Percentiles rank a stretch among this genome's conserved stretches.
These are phyloP conservation scores for Julus scanicus DNA, from an alignment of 2,888 invertebrate species.

Conservation along the genomic window DNA sequence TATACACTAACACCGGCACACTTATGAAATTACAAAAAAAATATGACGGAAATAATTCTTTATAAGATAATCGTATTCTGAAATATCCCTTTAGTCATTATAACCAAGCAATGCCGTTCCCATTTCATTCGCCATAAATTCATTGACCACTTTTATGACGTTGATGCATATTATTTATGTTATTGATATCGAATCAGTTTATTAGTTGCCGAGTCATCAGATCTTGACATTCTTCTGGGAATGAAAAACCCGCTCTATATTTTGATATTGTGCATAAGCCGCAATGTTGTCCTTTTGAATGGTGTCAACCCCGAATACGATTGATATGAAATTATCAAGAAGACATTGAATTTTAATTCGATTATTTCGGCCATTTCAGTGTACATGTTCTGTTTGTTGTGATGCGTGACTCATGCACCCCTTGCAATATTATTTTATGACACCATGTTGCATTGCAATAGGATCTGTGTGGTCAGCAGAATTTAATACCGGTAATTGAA, in stretches of 20 bases:
- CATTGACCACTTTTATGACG: background rate
- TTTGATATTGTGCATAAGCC: background rate
- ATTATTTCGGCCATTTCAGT: background rate
- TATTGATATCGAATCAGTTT: background rate
- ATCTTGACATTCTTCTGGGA: slow-evolving; percentile 20
- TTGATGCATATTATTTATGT: background rate
- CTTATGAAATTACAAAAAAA: too few relatives aligned
- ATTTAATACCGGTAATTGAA: background rate
- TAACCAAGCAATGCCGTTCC: background rate
- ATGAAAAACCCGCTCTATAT: slow-evolving; percentile 9
- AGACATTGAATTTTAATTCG: slow-evolving; percentile 23
- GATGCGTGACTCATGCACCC: background rate
- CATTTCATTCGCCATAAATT: background rate
- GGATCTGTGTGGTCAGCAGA: background rate
- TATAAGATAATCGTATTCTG: too few relatives aligned
- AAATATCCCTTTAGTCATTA: slow-evolving; percentile 20
- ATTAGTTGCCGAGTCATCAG: background rate
- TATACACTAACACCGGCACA: too few relatives aligned
- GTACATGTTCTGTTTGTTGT: background rate
- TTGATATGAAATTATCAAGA: background rate
- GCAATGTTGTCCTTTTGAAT: background rate
- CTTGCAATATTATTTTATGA: background rate
- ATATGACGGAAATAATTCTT: too few relatives aligned
- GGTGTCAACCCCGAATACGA: background rate
- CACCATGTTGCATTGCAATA: background rate